Conservation (phyloP, 2,888 invertebrate genomes). For the Mythimna pallens region DNA sequence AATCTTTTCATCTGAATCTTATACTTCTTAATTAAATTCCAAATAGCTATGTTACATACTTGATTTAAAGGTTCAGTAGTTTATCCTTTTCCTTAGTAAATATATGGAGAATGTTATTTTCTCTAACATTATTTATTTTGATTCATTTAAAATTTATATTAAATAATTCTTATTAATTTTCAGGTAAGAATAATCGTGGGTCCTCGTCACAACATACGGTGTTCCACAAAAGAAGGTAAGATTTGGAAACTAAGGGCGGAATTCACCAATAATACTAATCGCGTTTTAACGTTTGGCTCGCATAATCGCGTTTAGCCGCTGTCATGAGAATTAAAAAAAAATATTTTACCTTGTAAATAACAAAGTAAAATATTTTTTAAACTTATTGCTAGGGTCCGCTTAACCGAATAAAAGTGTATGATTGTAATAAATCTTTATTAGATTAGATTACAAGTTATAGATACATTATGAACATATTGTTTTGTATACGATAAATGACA, state of each 20-base stretch:
- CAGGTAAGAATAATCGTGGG: slow-evolving; percentile 25
- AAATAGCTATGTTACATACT: slow-evolving; percentile 10
- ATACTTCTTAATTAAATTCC: slow-evolving; percentile 44
- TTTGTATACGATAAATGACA: too few relatives aligned
- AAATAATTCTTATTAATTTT: slow-evolving; percentile 5
- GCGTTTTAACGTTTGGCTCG: too few relatives aligned
- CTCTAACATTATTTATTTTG: neutral
- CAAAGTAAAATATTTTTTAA: neutral
- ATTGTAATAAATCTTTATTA: too few relatives aligned
- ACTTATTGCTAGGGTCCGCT: neutral
- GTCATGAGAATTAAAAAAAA: too few relatives aligned
- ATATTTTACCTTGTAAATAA: too few relatives aligned
- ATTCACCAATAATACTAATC: too few relatives aligned
- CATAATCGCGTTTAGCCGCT: too few relatives aligned
- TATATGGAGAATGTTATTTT: neutral
- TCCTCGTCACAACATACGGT: neutral
- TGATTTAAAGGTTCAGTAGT: slow-evolving; percentile 12
- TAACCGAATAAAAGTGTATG: neutral
- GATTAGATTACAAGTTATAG: too few relatives aligned
- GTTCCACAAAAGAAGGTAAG: slow-evolving; percentile 14
- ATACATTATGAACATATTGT: too few relatives aligned
- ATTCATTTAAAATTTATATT: neutral
- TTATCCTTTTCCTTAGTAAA: slow-evolving; percentile 7
- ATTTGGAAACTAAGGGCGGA: neutral
- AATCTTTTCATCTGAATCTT: slow-evolving; percentile 5